A percentile compares a stretch with the other conserved stretches of the same genome.
Evolutionary conservation across 2,797 vertebrate genomes (phyloP).

Genomic region (Gobio occitaniae): DNA sequence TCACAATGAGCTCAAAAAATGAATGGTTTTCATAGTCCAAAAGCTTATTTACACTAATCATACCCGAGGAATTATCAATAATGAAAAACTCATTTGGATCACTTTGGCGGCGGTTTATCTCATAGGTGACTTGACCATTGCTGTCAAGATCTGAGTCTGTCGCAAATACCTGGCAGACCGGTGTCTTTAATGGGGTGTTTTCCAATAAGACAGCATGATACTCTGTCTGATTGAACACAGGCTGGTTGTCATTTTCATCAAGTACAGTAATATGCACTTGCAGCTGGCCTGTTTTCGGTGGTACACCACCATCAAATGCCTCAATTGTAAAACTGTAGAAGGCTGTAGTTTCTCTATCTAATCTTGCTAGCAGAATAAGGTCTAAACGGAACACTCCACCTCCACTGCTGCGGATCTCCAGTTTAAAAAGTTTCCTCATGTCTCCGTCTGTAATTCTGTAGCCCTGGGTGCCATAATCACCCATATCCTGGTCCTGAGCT

Average conservation of each 20-base stretch:
- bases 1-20: constrained; percentile 85
- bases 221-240: constrained; percentile 83
- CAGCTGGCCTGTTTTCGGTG: constrained; percentile 79
- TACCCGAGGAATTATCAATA: constrained; percentile 82
- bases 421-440: constrained; percentile 68
- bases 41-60: constrained; percentile 80
- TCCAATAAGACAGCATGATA: constrained; percentile 84
- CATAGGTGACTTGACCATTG: constrained; percentile 84
- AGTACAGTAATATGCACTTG: constrained; percentile 80
- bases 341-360: constrained; percentile 84
- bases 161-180: constrained; percentile 85
- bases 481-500: constrained; percentile 85
- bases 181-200: constrained; percentile 73
- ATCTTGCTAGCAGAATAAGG: constrained; percentile 78
- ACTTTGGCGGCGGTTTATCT: constrained; percentile 81
- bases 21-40: constrained; percentile 86
- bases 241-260: constrained; percentile 94
- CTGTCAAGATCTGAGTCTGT: constrained; percentile 84
- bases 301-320: constrained; percentile 89
- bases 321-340: constrained; percentile 83
- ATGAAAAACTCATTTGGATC: constrained; percentile 77
- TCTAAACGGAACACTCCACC: constrained; percentile 73
- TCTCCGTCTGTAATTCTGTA: constrained; percentile 80
- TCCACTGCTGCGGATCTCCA: constrained; percentile 69
- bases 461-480: constrained; percentile 82